Percentiles rank a stretch among this genome's conserved stretches.
Evolutionary conservation across 2,888 invertebrate species (phyloP).

Genomic region (Leptarthrus brevirostris): DNA sequence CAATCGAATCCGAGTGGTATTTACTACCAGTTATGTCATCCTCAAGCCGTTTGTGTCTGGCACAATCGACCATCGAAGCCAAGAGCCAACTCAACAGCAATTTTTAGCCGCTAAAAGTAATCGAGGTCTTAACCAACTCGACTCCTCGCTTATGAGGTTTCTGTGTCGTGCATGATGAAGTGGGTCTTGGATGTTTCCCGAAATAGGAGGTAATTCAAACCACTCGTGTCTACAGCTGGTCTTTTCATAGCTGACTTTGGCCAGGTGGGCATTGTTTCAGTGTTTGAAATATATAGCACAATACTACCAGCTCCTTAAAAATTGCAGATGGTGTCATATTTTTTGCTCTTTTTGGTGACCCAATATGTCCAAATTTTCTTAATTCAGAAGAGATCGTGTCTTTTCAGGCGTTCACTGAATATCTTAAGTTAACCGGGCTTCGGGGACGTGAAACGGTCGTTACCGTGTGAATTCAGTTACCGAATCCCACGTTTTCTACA

Average conservation of each 20-base stretch:
- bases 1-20: background rate
- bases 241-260: background rate
- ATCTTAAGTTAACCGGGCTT: constrained; percentile 13
- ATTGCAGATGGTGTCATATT: too few species aligned
- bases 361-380: too few species aligned
- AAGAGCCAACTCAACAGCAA: too few species aligned
- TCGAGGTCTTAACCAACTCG: too few species aligned
- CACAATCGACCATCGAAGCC: background rate
- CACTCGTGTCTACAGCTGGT: background rate
- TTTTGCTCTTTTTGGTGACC: too few species aligned
- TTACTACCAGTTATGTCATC: constrained; percentile 4
- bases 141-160: too few species aligned
- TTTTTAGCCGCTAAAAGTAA: too few species aligned
- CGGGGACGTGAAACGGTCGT: constrained; percentile 7
- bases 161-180: too few species aligned
- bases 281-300: too few species aligned
- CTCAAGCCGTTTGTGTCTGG: background rate
- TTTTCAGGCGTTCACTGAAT: background rate
- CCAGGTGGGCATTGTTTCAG: background rate
- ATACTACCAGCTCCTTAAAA: too few species aligned
- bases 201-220: background rate
- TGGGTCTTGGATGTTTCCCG: too few species aligned
- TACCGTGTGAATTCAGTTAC: background rate
- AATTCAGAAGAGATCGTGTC: too few species aligned
- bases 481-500: constrained; percentile 16